These are phyloP conservation scores for Tiliacea aurago DNA, from an alignment of 2,888 invertebrate genomes.

Conservation along the genomic window DNA sequence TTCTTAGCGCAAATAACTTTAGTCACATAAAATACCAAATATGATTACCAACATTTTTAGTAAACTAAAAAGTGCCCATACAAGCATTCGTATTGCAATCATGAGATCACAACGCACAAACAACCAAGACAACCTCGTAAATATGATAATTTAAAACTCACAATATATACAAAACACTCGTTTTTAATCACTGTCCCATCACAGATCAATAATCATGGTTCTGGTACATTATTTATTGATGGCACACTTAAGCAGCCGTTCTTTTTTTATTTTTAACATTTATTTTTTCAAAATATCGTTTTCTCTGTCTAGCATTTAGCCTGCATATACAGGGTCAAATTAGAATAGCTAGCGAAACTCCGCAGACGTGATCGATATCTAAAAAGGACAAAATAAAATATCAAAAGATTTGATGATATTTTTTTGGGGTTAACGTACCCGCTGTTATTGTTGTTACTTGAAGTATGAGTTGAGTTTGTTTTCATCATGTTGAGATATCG, in stretches of 20 bases:
- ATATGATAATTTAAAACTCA: slow-evolving; percentile 51
- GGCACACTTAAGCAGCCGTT: background rate
- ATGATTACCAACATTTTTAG: background rate
- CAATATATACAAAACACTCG: slow-evolving; percentile 65
- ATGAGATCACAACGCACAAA: slow-evolving; percentile 68
- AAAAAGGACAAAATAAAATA: too few relatives aligned
- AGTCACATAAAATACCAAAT: background rate
- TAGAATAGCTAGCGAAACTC: too few relatives aligned
- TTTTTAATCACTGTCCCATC: slow-evolving; percentile 69
- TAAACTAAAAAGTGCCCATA: slow-evolving; percentile 32
- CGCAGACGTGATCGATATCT: too few relatives aligned
- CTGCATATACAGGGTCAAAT: too few relatives aligned
- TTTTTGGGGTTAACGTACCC: too few relatives aligned
- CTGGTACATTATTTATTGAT: slow-evolving; percentile 37
- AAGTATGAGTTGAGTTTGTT: too few relatives aligned
- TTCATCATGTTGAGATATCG: too few relatives aligned
- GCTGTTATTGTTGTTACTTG: too few relatives aligned
- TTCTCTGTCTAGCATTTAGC: background rate
- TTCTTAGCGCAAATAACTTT: background rate
- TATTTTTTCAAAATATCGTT: background rate
- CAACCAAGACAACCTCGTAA: slow-evolving; percentile 46
- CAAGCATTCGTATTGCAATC: slow-evolving; percentile 64
- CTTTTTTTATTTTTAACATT: background rate
- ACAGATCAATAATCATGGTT: slow-evolving; percentile 71
- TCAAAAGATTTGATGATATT: too few relatives aligned